Conservation (phyloP, 2,113 vertebrate species). For the Coturnix japonica region DNA sequence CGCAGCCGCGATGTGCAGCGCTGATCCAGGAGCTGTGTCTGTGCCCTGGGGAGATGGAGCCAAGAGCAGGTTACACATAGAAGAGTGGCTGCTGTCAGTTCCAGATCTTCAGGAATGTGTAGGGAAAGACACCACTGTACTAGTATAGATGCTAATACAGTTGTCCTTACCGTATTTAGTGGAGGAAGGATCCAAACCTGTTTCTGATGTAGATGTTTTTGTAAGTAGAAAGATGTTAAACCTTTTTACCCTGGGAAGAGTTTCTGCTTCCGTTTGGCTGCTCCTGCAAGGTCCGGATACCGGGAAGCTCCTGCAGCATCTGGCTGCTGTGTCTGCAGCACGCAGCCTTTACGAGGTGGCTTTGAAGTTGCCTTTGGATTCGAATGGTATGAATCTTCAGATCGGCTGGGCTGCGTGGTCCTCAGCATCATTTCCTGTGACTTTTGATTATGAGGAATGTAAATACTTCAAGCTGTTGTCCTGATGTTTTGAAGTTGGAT, state of each 20-base stretch:
- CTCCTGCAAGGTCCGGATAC: conserved; percentile 39
- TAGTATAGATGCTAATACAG: background rate
- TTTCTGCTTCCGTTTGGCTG: conserved; percentile 29
- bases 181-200: accelerated
- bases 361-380: conserved; percentile 63
- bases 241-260: background rate
- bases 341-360: conserved; percentile 35
- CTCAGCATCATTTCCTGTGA: conserved; percentile 38
- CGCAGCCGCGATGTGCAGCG: background rate
- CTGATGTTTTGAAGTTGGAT: conserved; percentile 17
- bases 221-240: background rate
- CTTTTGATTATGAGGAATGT: conserved; percentile 29
- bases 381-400: conserved; percentile 2
- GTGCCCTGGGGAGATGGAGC: accelerated
- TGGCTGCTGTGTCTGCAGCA: conserved; percentile 34
- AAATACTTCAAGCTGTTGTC: conserved; percentile 57
- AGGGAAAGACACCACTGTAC: background rate
- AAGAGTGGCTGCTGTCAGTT: background rate
- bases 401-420: background rate
- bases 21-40: background rate
- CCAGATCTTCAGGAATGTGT: background rate
- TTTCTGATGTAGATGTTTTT: background rate
- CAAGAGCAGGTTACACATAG: accelerated
- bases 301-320: conserved; percentile 23
- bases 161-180: background rate